These are phyloP conservation scores for Rambutsinella grinnellia DNA, from an alignment of 2,888 invertebrate species.

Conservation along the genomic window DNA sequence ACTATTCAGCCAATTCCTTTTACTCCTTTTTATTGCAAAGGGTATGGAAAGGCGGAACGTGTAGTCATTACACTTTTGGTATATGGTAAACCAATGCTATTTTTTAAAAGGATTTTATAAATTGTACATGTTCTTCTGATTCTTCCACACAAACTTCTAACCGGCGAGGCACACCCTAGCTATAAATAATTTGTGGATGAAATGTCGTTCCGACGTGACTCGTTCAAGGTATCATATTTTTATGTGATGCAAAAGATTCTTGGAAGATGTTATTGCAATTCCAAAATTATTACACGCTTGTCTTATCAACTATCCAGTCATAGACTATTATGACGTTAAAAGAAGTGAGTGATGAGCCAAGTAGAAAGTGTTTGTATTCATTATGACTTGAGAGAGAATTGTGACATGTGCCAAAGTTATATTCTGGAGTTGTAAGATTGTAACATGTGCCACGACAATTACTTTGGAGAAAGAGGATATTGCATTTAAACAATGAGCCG, in stretches of 20 bases:
- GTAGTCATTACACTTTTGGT: not conserved
- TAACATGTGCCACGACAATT: no score
- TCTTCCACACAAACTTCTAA: not conserved
- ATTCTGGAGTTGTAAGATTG: no score
- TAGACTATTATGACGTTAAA: not conserved
- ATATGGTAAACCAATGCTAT: not conserved
- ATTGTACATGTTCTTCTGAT: not conserved
- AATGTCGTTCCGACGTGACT: conserved; percentile 40
- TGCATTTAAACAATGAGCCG: no score
- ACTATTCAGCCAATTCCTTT: conserved; percentile 32
- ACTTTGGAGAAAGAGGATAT: no score
- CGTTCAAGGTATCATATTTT: conserved; percentile 6
- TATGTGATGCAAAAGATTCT: not conserved
- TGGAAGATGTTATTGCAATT: no score
- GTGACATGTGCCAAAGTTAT: not conserved
- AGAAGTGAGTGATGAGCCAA: not conserved
- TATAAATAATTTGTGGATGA: conserved; percentile 38
- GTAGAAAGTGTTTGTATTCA: not conserved
- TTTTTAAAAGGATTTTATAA: no score
- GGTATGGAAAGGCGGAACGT: not conserved
- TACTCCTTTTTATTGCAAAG: not conserved
- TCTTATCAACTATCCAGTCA: not conserved
- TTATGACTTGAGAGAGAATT: not conserved
- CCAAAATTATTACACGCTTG: not conserved
- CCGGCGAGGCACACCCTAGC: conserved; percentile 17